Evolutionary conservation across 2,797 vertebrate species (phyloP), one percentile per base, ranked within the genome.

Genomic region (Coregonus suidteri): DNA sequence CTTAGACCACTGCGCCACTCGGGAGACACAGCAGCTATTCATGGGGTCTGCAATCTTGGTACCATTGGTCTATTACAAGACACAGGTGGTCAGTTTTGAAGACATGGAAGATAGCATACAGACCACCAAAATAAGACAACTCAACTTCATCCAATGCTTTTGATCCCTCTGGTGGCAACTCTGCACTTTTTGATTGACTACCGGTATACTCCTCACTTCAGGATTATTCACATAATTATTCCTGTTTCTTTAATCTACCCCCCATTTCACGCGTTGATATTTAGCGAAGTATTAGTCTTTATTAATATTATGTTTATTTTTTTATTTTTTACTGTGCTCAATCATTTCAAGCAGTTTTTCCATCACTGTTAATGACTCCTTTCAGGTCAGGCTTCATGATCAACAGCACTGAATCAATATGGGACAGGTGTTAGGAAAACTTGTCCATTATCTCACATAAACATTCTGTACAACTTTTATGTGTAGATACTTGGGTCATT

Each of bases 31-130:
- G 0, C 82, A 93, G 90, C 77, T 92, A 85, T 30, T 94, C 71
- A 51, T 91, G 81, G 83, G 88, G 15, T 71, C 82, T 47, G 74
- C 76, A 54, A 31, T 94, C 75, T 62, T 90, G 54, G 0, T 88
- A 14, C 87, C 87, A 0, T 82, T 94, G 30, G 0, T 71, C 37
- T 94, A 91, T 13, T 93, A 93, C 74, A 80, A 90, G 91, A 67
- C 94, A 95, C 75, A 92, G 91, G 53, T 95, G 94, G 94, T 87
- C 92, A 0, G 91, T 92, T 4, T 75, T 81, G 0, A 93, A 91
- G 80, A 91, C 91, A 79, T 89, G 92, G 80, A 92, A 11, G 41
- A 47, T 73, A 11, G 72, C 77, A n/a, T 79, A 79, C 73, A 62
- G 77, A 52, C 77, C 77, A 62, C 74, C 64, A 52, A 78, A 76